phyloP scores from a whole-genome alignment of 2,113 vertebrate genomes.

The Helogale parvula region DNA sequence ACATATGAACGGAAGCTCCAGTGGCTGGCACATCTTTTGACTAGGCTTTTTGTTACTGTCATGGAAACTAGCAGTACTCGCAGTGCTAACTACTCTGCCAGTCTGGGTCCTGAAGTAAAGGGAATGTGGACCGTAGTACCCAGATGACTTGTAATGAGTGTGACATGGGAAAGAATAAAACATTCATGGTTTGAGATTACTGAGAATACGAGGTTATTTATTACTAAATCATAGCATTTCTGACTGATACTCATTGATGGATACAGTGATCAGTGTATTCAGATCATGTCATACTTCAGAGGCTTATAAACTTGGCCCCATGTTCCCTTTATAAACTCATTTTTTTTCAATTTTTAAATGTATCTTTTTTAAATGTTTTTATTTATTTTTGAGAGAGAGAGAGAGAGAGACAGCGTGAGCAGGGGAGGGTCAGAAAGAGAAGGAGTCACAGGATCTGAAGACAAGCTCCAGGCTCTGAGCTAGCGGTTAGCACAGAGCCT shows the following conservation, averaged over 20 bases:
- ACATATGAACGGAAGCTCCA: not conserved
- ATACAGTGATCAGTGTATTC: not conserved
- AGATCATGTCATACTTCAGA: not conserved
- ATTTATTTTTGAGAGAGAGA: too few species aligned
- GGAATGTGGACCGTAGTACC: not conserved
- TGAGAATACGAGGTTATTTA: not conserved
- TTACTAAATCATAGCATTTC: not conserved
- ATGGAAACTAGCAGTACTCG: not conserved
- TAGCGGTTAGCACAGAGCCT: too few species aligned
- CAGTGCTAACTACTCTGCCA: not conserved
- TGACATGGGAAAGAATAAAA: not conserved
- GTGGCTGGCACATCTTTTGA: not conserved
- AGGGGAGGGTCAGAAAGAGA: too few species aligned
- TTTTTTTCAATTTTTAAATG: not conserved
- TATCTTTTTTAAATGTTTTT: too few species aligned
- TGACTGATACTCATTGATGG: not conserved
- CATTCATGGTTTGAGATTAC: not conserved
- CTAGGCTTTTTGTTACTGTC: not conserved
- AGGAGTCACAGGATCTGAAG: too few species aligned
- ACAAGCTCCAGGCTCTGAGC: too few species aligned
- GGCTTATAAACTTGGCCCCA: not conserved
- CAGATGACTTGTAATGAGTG: not conserved
- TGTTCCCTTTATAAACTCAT: not conserved
- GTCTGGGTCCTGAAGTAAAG: not conserved
- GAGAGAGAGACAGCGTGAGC: too few species aligned